Evolutionary conservation across 2,888 invertebrate genomes (phyloP), one percentile per base, ranked within the genome.

Genomic region (Microchrysa polita): DNA sequence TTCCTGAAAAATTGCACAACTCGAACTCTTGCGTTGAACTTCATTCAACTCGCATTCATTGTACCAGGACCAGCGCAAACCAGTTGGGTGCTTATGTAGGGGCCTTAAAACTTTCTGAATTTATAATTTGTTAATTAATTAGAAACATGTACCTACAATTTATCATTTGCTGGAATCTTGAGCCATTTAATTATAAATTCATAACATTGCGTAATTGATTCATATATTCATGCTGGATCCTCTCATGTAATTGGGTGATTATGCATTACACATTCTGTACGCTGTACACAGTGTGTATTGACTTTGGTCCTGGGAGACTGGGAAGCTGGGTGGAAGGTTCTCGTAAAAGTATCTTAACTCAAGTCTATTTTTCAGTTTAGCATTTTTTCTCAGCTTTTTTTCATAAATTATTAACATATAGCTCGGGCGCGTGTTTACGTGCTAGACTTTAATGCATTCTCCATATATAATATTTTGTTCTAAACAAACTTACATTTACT

Each of bases 71-170:
- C n/a, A n/a, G n/a, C n/a, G n/a, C n/a, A n/a, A n/a, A n/a, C n/a
- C 48, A 48, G 12, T 48, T 48, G 2, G 2, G 14, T n/a, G 4
- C 4, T n/a, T 48, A 48, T 48, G 12, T 48, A 48, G 48, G n/a
- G n/a, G 55, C 20, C 55, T 20, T 60, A 60, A 60, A 60, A 23
- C 34, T 60, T 60, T 60, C 27, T 27, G 60, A 23, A 60, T 60
- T n/a, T 34, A 1, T 60, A 27, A 60, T 60, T 60, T 27, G 34
- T 23, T 34, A 60, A 60, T 60, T 60, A 60, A 60, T 27, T 34
- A 27, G 34, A 14, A 12, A 12, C 16, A n/a, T 23, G 34, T 60
- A 60, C 1, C 60, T 60, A 14, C 55, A 60, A 60, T 60, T 60
- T 27, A 60, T 60, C 60, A 60, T 60, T 60, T 7, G 27, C 27